Conservation (phyloP, 1,140 invertebrate genomes). For the Drosophila melanica region DNA sequence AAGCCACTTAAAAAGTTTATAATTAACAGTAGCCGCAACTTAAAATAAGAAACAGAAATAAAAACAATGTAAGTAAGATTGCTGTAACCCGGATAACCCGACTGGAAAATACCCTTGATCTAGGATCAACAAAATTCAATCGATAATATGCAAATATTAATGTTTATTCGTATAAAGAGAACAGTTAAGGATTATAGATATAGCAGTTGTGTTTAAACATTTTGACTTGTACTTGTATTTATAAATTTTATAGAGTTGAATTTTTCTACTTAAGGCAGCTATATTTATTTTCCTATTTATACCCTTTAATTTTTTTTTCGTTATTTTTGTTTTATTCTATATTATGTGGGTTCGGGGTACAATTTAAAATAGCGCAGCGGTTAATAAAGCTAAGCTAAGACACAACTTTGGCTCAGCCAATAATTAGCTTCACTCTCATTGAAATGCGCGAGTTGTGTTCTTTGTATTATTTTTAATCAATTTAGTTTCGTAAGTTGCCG, state of each 20-base stretch:
- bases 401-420: slow-evolving; percentile 3
- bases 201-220: no score
- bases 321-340: no score
- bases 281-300: no score
- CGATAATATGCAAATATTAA: no score
- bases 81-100: neutral
- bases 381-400: neutral
- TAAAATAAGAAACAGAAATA: slow-evolving; percentile 29
- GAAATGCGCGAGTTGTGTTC: slow-evolving; percentile 29
- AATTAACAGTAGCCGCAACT: slow-evolving; percentile 68
- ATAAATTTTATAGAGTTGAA: no score
- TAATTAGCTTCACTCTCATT: slow-evolving; percentile 12
- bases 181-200: no score
- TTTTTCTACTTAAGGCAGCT: no score
- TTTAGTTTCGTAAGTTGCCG: slow-evolving; percentile 65
- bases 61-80: slow-evolving; percentile 8
- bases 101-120: neutral
- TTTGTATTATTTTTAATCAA: slow-evolving; percentile 79
- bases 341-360: no score
- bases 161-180: no score
- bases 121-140: neutral
- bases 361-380: no score
- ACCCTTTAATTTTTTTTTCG: no score
- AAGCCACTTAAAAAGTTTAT: slow-evolving; percentile 82
- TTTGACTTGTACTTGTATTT: no score